Conservation (phyloP, 2,888 invertebrate species). For the Philaethria dido region DNA sequence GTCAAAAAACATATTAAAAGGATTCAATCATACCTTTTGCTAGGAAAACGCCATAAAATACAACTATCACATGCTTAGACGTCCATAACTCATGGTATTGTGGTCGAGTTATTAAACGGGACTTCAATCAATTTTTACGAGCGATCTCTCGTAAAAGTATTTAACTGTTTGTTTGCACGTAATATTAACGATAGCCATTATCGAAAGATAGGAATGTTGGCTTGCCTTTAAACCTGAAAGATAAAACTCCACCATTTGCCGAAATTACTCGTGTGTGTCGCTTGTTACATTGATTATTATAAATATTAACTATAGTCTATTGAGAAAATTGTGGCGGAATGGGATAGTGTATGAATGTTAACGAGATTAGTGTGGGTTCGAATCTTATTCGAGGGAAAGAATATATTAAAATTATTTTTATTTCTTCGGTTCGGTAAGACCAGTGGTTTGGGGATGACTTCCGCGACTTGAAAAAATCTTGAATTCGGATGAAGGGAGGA, state of each 20-base stretch:
- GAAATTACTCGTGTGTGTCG: slow-evolving; percentile 19
- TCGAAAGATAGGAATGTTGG: slow-evolving; percentile 44
- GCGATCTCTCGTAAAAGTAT: slow-evolving; percentile 79
- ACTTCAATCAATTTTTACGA: slow-evolving; percentile 81
- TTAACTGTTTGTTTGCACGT: slow-evolving; percentile 80
- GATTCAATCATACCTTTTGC: slow-evolving; percentile 49
- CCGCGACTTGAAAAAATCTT: too few relatives aligned
- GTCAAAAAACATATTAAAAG: slow-evolving; percentile 35
- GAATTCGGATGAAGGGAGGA: too few relatives aligned
- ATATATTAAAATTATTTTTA: too few relatives aligned
- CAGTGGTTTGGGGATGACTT: too few relatives aligned
- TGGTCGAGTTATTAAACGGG: slow-evolving; percentile 62
- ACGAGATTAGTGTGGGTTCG: too few relatives aligned
- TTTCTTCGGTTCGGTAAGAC: too few relatives aligned
- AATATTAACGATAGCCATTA: slow-evolving; percentile 73
- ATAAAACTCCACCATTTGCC: slow-evolving; percentile 44
- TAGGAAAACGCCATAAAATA: slow-evolving; percentile 44
- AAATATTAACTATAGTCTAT: slow-evolving; percentile 54
- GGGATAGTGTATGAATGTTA: too few relatives aligned
- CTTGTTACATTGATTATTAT: slow-evolving; percentile 54
- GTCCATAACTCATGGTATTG: slow-evolving; percentile 63
- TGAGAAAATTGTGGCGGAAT: neutral
- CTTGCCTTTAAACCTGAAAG: slow-evolving; percentile 45
- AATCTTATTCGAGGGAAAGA: too few relatives aligned
- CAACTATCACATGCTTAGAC: slow-evolving; percentile 34